Conservation (phyloP, 2,797 vertebrate genomes). For the Siniperca undulata region DNA sequence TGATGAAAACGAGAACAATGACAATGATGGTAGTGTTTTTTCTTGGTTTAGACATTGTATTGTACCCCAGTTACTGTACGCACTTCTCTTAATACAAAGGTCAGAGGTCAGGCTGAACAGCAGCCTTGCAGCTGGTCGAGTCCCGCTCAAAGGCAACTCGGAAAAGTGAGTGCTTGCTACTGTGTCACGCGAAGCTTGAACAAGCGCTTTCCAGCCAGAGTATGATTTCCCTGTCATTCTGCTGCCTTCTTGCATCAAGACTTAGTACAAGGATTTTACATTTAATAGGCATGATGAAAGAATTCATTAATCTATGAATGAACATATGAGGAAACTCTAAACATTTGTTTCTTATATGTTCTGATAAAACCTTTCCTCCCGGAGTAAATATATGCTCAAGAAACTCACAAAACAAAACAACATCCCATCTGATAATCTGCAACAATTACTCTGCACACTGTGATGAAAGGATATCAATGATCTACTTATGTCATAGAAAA, state of each 20-base stretch:
- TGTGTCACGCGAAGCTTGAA: conserved; percentile 3
- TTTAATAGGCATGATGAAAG: conserved; percentile 60
- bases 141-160: conserved; percentile 20
- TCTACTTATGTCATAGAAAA: conserved; percentile 83
- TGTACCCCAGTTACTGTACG: conserved; percentile 24
- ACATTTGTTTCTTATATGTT: conserved; percentile 66
- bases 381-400: conserved; percentile 70
- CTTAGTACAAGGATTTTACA: conserved; percentile 30
- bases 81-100: conserved; percentile 14
- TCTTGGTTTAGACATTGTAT: conserved; percentile 18
- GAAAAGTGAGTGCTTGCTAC: not conserved
- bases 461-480: conserved; percentile 83
- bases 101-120: conserved; percentile 46
- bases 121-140: not conserved
- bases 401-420: conserved; percentile 77
- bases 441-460: conserved; percentile 72
- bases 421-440: conserved; percentile 77
- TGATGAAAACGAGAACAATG: conserved; percentile 65
- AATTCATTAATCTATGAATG: conserved; percentile 60
- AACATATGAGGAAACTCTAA: conserved; percentile 62
- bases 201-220: conserved; percentile 20
- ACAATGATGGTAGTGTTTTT: conserved; percentile 29
- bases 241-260: conserved; percentile 36
- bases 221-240: conserved; percentile 30
- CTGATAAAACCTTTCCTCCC: conserved; percentile 58